Evolutionary conservation across 2,888 invertebrate genomes (phyloP), one percentile per base, ranked within the genome.

Genomic region (Drosophila antonietae): DNA sequence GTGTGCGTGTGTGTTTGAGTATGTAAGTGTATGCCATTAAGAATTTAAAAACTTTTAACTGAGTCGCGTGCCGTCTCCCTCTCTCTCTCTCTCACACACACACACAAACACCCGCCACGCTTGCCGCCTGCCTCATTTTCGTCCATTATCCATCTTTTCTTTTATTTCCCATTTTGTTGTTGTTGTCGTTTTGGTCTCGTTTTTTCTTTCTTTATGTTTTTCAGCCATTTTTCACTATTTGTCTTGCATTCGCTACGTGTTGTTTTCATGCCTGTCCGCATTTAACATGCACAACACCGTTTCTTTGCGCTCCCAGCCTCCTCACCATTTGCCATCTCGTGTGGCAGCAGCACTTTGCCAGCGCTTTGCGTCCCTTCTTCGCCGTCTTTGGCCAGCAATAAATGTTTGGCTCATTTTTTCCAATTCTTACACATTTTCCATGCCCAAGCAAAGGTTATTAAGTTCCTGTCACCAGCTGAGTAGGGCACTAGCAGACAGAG

Each of bases 281-380:
- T 81, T 86, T 83, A 81, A 75, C 88, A 86, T 88, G 88, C 76
- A 86, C 70, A 83, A 78, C 88, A 88, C 86, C 85, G 83, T 80
- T 80, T 82, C 43, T 44, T 37, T 7, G n/a, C 39, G 9, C 8
- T 28, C 39, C 53, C 53, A 15, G 53, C n/a, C n/a, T 3, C 4
- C n/a, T 3, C 4, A 4, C 18, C 51, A 33, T 18, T 15, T 15
- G 9, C 35, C 52, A 35, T 39, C 33, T 53, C 47, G 52, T 53
- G 53, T 53, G 37, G 23, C 39, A 37, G 55, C 47, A 28, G 55
- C 47, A 28, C 20, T 20, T 43, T 20, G 46, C 58, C 31, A 2
- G 41, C 20, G 58, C 46, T 73, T 66, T 58, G 67, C 31, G 43
- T 7, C 56, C 49, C 37, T 44, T 46, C 59, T 9, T 47, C 53